Base-by-base conservation (phyloP, 2,888 invertebrate genomes). In the Sphaerophoria taeniata region DNA sequence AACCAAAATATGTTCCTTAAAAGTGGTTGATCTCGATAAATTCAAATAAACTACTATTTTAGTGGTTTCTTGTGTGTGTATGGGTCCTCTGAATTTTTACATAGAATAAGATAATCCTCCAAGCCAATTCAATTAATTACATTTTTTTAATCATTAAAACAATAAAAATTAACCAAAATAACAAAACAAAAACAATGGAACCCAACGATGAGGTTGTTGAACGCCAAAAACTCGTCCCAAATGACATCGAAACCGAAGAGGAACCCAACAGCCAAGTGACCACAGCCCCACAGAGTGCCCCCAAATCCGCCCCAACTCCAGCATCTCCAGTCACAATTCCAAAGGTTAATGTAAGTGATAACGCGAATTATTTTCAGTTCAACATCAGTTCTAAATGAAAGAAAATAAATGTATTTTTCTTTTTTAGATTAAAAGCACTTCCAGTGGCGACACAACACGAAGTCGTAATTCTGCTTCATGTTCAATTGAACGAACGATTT, bases 191-290 rank as follows among this genome's bases (percentile, higher is more conserved):
- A 2, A 87, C 82, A 81, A 92, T 92, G 92, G 92, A 92, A 87
- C 89, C 90, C 16, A 92, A 92, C 87, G 92, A 92, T 87, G 92
- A 92, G 88, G 90, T 92, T 72, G 92, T 92, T 14, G 92, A 92
- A 87, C 90, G 92, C 14, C 92, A 92, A 71, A 92, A 92, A 80
- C 88, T 92, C 63, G 92, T 92, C 77, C 89, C 90, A 80, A 90
- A 90, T 73, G 92, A 92, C 89, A 90, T 90, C 55, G 92, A 92
- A 87, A 90, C 90, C 0, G 92, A 92, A 56, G 92, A 92, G 65
- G 92, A 92, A 87, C 90, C 89, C 14, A 87, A 83, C 31, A 88
- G 87, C 73, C 88, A 87, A 87, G 87, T 88, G 53, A 89, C 89
- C 71, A 88, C 88, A 87, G 87, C 87, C 65, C 87, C 88, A 24